phyloP scores from a whole-genome alignment of 2,113 vertebrate species.

The Meles meles region DNA sequence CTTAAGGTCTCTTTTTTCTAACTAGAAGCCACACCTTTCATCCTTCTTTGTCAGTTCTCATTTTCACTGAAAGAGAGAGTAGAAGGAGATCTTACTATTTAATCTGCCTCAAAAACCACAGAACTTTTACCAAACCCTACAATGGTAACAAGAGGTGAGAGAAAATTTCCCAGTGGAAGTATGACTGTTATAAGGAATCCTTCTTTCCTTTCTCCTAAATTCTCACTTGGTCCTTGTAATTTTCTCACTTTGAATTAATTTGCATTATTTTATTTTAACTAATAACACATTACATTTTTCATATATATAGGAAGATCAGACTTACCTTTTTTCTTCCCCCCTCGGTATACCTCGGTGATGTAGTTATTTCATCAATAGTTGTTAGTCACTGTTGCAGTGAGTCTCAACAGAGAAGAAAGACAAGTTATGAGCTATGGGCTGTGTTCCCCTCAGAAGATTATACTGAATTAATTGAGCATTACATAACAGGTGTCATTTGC shows the following conservation, averaged over 20 bases:
- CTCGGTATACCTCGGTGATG: neutral
- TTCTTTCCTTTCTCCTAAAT: neutral
- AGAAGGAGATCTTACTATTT: neutral
- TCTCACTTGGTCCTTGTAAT: slow-evolving; percentile 4
- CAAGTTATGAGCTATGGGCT: neutral
- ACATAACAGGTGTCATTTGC: neutral
- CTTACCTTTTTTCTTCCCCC: neutral
- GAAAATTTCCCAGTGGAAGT: neutral
- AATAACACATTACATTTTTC: slow-evolving; percentile 1
- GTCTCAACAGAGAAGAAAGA: neutral
- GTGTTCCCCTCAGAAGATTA: neutral
- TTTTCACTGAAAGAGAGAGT: slow-evolving; percentile 1
- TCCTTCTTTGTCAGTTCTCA: neutral
- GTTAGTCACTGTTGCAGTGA: neutral
- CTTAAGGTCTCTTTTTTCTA: neutral
- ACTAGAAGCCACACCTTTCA: neutral
- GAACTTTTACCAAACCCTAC: neutral
- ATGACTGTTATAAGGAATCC: neutral
- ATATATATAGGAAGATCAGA: neutral
- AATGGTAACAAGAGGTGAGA: neutral
- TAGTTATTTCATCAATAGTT: neutral
- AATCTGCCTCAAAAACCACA: slow-evolving; percentile 10
- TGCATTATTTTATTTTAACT: slow-evolving; percentile 22
- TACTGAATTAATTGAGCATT: neutral
- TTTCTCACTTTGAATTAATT: slow-evolving; percentile 32